Conservation (phyloP, 2,797 vertebrate genomes). For the Erethizon dorsatum region DNA sequence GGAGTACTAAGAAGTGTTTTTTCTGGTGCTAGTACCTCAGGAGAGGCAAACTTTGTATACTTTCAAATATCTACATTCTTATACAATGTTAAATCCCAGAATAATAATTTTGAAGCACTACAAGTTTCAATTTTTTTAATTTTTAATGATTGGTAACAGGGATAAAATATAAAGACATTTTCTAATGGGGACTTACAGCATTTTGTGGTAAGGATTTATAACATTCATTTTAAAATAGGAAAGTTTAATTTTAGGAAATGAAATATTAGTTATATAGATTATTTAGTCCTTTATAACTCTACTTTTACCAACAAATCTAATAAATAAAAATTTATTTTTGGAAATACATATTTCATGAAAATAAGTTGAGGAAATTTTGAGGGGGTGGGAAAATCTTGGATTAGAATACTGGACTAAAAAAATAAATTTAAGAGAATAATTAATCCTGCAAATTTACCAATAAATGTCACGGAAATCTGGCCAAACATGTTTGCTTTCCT, state of each 20-base stretch:
- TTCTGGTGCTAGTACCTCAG: accelerated
- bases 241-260: not conserved
- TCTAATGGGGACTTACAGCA: not conserved
- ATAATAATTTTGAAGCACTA: not conserved
- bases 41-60: not conserved
- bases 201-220: not conserved
- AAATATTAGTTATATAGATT: not conserved
- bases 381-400: not conserved
- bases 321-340: not conserved
- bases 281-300: not conserved
- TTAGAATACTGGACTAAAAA: not conserved
- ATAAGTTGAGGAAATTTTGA: not conserved
- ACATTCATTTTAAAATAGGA: not conserved
- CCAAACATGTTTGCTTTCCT: not conserved
- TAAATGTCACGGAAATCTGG: conserved; percentile 34
- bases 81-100: not conserved
- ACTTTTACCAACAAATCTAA: not conserved
- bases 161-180: not conserved
- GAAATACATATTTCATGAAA: not conserved
- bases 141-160: not conserved
- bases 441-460: not conserved
- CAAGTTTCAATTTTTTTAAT: not conserved
- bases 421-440: conserved; percentile 45
- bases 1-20: not conserved
- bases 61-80: not conserved